Percentiles rank a stretch among this genome's conserved stretches.
These are phyloP conservation scores for Microtus obscurus DNA, from an alignment of 2,797 vertebrate genomes.

Conservation along the genomic window DNA sequence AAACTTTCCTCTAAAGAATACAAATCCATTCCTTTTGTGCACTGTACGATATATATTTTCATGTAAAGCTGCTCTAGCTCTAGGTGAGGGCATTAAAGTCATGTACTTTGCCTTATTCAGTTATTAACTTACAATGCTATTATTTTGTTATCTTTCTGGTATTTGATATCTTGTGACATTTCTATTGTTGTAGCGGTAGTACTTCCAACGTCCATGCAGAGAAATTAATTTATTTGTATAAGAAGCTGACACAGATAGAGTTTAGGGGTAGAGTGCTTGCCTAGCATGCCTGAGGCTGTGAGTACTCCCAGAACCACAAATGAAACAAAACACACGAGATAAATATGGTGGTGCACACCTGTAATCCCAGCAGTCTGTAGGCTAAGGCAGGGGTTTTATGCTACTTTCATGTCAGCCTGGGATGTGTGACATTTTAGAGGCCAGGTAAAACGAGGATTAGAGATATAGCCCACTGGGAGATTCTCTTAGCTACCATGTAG, in stretches of 20 bases:
- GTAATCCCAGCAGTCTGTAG: not conserved
- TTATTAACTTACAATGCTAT: not conserved
- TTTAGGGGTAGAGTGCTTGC: not conserved
- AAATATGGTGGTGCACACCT: not conserved
- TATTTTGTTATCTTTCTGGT: not conserved
- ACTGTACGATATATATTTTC: not conserved
- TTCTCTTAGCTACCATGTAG: not conserved
- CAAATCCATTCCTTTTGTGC: not conserved
- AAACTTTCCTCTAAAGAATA: conserved; percentile 55
- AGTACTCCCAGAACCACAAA: not conserved
- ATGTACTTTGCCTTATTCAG: not conserved
- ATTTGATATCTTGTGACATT: conserved; percentile 7
- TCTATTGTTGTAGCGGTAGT: not conserved
- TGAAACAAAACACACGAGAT: not conserved
- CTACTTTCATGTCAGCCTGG: not conserved
- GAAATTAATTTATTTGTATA: not conserved
- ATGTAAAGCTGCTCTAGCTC: not conserved
- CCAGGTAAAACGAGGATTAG: not conserved
- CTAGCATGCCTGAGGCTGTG: no score
- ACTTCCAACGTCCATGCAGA: not conserved
- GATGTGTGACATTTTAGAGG: not conserved
- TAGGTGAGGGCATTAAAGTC: not conserved
- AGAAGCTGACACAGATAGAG: not conserved
- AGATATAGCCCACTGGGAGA: not conserved
- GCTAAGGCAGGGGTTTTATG: not conserved